Base-by-base conservation (phyloP, 30 jellyfish, hydroid and myxozoan species). In the Hydractinia symbiolongicarpus region DNA sequence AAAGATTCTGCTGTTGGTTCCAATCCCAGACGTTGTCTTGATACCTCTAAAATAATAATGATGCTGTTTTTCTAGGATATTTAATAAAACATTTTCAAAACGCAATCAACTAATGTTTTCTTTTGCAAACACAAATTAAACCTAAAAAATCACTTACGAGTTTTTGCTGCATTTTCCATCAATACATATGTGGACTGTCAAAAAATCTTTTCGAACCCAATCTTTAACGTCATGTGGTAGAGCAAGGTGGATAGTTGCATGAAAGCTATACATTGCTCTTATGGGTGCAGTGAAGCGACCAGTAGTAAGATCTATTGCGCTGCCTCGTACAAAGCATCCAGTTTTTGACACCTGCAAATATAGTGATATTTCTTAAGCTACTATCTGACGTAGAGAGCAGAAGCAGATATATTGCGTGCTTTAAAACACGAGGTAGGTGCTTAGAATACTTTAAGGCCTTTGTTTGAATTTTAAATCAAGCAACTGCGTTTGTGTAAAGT, bases 201-300 rank as follows among this genome's bases (percentile, higher is more conserved):
- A 4, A 20, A 4, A 71, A 71, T 71, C 80, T 50, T 71, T 71
- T 50, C 80, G 67, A 15, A 58, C 54, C 55, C 30, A 20, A 30
- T 71, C 80, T 71, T 71, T 71, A 15, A 53, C 8, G 7, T 68
- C 80, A 19, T 53, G 55, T 14, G 80, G 80, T 71, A 71, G 0
- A 4, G 80, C 30, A 20, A 71, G 30, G n/a, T 71, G 80, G 4
- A 19, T 60, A 9, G 80, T 20, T n/a, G n/a, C 80, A 50, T 71
- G 80, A 50, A 71, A 71, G 13, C 60, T 20, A 5, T 71, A 71
- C 55, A 71, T 60, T 1, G 80, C 80, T 20, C 1, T 19, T 8
- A 50, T 71, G 4, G 67, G 67, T 19, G 80, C 80, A 14, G 80
- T 71, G n/a, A 71, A 71, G 51, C 80, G 80, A 19, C 80, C 80